phyloP scores from a whole-genome alignment of 2,113 vertebrate genomes.

The Sciurus niger region DNA sequence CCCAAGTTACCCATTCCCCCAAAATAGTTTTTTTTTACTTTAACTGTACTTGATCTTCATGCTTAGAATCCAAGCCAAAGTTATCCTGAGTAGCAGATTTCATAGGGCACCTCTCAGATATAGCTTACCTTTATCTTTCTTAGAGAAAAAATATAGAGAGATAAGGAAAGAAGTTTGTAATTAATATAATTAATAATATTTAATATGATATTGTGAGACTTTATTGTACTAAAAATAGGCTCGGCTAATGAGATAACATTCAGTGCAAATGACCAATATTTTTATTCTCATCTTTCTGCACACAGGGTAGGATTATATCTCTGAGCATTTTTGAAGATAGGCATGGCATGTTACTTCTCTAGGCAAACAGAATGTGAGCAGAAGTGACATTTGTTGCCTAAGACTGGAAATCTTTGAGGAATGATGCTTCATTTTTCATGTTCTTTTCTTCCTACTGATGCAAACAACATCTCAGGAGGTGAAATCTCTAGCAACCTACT shows the following conservation, averaged over 20 bases:
- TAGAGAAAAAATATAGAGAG: not conserved
- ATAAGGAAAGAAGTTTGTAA: not conserved
- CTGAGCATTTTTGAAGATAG: not conserved
- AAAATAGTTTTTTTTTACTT: not conserved
- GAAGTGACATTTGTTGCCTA: not conserved
- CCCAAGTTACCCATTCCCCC: too few relatives aligned
- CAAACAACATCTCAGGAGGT: not conserved
- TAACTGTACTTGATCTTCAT: constrained; percentile 8
- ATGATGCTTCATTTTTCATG: fast-evolving
- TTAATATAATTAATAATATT: not conserved
- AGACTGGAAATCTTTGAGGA: not conserved
- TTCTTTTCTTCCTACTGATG: not conserved
- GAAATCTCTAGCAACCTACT: not conserved
- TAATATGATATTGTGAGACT: not conserved
- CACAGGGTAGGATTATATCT: not conserved
- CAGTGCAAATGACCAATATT: not conserved
- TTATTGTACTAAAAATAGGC: not conserved
- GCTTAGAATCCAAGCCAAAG: not conserved
- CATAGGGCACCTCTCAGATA: not conserved
- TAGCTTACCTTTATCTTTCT: not conserved
- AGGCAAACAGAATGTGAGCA: not conserved
- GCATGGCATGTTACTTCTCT: not conserved
- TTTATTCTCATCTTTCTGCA: not conserved
- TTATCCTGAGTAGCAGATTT: not conserved
- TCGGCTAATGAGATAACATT: not conserved